Base-by-base conservation (phyloP, 35 echinoderm and acorn worm species). In the Apostichopus parvimensis region DNA sequence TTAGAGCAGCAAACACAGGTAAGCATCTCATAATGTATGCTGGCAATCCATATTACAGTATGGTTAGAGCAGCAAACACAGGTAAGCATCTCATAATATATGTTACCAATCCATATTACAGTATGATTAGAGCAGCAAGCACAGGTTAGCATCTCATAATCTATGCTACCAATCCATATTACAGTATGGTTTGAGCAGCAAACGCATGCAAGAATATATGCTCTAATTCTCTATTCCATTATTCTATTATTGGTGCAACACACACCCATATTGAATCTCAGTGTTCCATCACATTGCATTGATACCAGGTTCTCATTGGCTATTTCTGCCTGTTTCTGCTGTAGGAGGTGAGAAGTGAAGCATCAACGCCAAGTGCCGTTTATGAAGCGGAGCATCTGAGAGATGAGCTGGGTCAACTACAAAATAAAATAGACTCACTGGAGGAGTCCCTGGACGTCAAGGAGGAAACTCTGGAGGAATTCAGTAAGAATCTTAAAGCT, bases 1-100 rank as follows among this genome's bases (percentile, higher is more conserved):
- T 68, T 99, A 73, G 95, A 95, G 91, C 95, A 99, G 89, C 91
- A 93, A n/a, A 88, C 95, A 28, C 82, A 95, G 89, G 96, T 98
- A 88, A n/a, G 86, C 12, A 15, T 73, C 8, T 34, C 2, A 34
- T 34, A 34, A 34, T 34, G 0, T 34, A 34, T 34, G 2, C 28
- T 34, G 28, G 0, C 28, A 34, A 34, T 34, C 28, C 28, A 34
- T 34, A 34, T 34, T 34, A 34, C 1, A 1, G 28, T 34, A 34
- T 1, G 28, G 28, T 34, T 34, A 34, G 28, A 34, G 28, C 28
- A 34, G 1, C 28, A 34, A 34, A 1, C 28, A 34, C 28, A 34
- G 28, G 28, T 34, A 34, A 34, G 28, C 28, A 34, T 34, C 28
- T 34, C 28, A 34, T 34, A 34, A 34, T 34, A 0, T 34, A 34